Evolutionary conservation across 2,797 vertebrate species (phyloP).

Genomic region (Bradypus variegatus): DNA sequence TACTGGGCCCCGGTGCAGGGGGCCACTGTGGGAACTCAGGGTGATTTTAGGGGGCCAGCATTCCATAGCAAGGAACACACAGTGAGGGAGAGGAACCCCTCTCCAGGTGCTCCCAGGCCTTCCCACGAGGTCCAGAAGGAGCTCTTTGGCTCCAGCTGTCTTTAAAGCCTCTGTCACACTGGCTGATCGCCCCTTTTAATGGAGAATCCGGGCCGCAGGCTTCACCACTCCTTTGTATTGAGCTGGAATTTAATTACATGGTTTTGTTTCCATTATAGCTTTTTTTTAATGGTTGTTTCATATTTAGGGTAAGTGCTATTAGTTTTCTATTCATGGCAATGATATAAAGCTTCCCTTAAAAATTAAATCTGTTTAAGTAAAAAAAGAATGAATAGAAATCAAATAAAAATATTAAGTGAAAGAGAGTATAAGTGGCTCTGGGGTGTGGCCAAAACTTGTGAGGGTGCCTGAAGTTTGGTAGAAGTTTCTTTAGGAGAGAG

Average conservation of each 20-base stretch:
- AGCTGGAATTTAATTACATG: slow-evolving; percentile 61
- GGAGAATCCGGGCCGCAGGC: slow-evolving; percentile 22
- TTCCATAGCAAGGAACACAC: fast-evolving
- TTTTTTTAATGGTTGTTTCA: slow-evolving; percentile 57
- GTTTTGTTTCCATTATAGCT: slow-evolving; percentile 59
- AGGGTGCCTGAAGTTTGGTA: background rate
- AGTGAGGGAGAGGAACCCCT: background rate
- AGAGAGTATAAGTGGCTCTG: background rate
- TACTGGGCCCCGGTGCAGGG: background rate
- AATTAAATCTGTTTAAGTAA: slow-evolving; percentile 62
- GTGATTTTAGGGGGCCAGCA: fast-evolving
- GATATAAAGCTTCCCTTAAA: slow-evolving; percentile 61
- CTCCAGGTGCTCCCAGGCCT: background rate
- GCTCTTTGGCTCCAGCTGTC: background rate
- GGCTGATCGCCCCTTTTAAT: slow-evolving; percentile 8
- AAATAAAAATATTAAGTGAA: slow-evolving; percentile 45
- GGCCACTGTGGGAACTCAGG: background rate
- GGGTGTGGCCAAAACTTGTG: slow-evolving; percentile 28
- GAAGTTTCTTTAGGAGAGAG: background rate
- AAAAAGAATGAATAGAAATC: slow-evolving; percentile 50
- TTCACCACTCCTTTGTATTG: slow-evolving; percentile 46
- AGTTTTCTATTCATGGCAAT: slow-evolving; percentile 61
- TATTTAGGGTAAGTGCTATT: slow-evolving; percentile 69
- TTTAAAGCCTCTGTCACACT: background rate
- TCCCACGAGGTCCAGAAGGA: background rate